Conservation (phyloP, 2,113 vertebrate species). For the Phalacrocorax brasilianus region DNA sequence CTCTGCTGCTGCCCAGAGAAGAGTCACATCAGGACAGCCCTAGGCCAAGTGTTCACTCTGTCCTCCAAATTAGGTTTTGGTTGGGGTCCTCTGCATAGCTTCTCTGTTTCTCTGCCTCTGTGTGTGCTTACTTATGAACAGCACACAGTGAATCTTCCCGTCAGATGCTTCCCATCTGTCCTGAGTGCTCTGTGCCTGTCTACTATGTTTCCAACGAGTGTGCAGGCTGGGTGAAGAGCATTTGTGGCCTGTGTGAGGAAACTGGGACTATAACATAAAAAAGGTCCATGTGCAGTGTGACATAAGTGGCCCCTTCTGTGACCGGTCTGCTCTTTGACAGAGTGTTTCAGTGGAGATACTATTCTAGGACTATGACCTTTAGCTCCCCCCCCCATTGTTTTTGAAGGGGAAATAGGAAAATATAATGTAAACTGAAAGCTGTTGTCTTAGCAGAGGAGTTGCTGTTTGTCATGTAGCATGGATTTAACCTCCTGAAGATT, state of each 20-base stretch:
- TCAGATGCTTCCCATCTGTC: not conserved
- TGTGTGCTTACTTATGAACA: rapidly evolving
- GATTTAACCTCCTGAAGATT: not conserved
- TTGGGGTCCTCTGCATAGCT: not conserved
- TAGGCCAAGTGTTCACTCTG: not conserved
- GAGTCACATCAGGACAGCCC: not conserved
- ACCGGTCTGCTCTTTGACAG: not conserved
- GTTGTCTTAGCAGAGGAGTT: not conserved
- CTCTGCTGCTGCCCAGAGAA: not conserved
- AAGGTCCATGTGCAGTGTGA: not conserved
- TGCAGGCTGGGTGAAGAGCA: not conserved
- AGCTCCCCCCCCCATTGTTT: not conserved
- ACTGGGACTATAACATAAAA: not conserved
- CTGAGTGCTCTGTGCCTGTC: rapidly evolving
- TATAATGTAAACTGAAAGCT: constrained; percentile 14
- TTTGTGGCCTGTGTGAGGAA: not conserved
- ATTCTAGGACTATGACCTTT: constrained; percentile 4
- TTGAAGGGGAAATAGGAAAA: not conserved
- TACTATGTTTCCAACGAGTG: rapidly evolving
- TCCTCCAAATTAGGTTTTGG: not conserved
- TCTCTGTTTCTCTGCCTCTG: not conserved
- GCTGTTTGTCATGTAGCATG: not conserved
- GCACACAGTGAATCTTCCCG: rapidly evolving
- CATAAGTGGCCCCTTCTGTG: not conserved
- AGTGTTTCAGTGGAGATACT: not conserved